phyloP scores from a whole-genome alignment of 2,113 vertebrate genomes.

The Otocyon megalotis region DNA sequence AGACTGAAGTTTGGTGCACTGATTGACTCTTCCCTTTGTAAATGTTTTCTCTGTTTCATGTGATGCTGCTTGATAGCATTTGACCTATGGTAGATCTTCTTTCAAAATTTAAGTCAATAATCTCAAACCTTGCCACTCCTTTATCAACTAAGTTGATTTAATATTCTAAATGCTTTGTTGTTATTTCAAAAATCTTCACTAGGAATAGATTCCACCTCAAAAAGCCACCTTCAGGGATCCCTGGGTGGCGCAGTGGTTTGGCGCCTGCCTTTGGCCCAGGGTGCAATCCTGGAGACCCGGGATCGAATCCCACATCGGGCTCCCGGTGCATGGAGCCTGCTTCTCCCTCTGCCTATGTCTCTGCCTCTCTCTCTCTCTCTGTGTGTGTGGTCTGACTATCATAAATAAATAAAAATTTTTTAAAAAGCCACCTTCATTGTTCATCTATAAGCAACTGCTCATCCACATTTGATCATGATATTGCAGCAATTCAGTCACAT shows the following conservation, averaged over 20 bases:
- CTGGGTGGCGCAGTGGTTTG: too few species aligned
- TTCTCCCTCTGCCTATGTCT: too few species aligned
- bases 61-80: background rate
- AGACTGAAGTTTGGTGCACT: background rate
- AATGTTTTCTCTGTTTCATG: background rate
- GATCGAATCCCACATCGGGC: too few species aligned
- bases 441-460: background rate
- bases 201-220: background rate
- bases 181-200: background rate
- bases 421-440: background rate
- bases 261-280: too few species aligned
- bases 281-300: too few species aligned
- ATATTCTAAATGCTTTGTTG: background rate
- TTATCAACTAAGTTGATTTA: background rate
- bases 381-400: too few species aligned
- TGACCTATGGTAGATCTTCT: background rate
- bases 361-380: too few species aligned
- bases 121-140: background rate
- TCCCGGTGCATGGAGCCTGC: too few species aligned
- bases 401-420: too few species aligned
- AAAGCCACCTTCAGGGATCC: background rate
- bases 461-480: background rate
- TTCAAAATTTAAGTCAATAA: background rate
- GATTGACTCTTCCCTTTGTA: background rate
- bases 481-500: background rate